phyloP scores from a whole-genome alignment of 2,888 invertebrate species.

The Galerucella nymphaeae region DNA sequence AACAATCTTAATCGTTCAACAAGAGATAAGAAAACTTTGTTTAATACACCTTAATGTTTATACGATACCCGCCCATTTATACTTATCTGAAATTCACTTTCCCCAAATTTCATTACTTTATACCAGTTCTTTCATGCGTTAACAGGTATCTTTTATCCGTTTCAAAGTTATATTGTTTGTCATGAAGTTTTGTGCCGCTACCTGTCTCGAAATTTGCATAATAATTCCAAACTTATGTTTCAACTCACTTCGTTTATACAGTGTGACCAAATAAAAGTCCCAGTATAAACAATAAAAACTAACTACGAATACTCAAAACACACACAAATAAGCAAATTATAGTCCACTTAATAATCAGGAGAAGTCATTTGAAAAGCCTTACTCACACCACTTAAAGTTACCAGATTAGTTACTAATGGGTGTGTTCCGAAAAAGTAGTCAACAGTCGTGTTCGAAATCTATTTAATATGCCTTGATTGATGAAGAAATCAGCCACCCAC shows the following conservation, averaged over 20 bases:
- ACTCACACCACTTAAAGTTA: no score
- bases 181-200: neutral
- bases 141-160: neutral
- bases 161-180: neutral
- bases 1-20: slow-evolving; percentile 29
- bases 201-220: neutral
- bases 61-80: slow-evolving; percentile 6
- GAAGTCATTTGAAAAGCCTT: no score
- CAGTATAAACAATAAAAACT: no score
- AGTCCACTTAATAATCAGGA: no score
- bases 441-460: no score
- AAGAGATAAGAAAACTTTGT: slow-evolving; percentile 28
- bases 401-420: no score
- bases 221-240: neutral
- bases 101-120: neutral
- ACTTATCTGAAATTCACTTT: slow-evolving; percentile 8
- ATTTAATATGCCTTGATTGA: no score
- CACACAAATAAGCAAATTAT: no score
- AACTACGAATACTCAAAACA: no score
- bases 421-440: no score
- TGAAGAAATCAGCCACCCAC: no score
- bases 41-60: slow-evolving; percentile 24
- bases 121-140: slow-evolving; percentile 5
- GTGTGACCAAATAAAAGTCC: no score
- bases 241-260: neutral